Conservation (phyloP, 2,113 vertebrate species). For the Galemys pyrenaicus region DNA sequence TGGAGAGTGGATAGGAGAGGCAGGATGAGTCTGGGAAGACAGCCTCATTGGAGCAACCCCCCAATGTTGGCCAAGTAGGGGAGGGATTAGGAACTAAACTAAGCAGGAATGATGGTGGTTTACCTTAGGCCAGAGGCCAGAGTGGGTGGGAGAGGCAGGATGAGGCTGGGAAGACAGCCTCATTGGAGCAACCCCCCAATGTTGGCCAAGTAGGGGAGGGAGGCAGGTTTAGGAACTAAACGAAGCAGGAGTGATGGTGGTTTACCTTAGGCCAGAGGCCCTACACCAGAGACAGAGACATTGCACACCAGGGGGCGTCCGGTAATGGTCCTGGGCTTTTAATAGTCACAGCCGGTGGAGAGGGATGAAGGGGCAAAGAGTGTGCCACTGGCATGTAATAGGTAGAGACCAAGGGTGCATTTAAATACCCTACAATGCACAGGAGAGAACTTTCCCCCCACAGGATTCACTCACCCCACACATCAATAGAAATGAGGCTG, state of each 20-base stretch:
- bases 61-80: no score
- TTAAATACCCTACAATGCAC: not conserved
- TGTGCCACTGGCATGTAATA: not conserved
- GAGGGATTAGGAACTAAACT: not conserved
- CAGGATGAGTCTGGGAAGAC: not conserved
- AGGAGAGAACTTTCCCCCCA: not conserved
- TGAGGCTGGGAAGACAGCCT: not conserved
- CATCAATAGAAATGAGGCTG: accelerated
- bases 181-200: no score
- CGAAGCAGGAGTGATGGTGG: no score
- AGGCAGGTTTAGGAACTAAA: not conserved
- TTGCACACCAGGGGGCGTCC: not conserved
- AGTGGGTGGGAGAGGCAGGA: not conserved
- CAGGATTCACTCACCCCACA: accelerated
- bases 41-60: no score
- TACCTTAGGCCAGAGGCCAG: no score
- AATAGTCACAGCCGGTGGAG: not conserved
- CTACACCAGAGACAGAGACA: not conserved
- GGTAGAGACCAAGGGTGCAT: not conserved
- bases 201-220: no score
- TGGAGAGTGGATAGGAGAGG: not conserved
- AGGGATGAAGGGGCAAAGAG: not conserved
- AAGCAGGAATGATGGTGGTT: not conserved
- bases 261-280: not conserved
- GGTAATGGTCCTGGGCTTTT: not conserved